Base-by-base conservation (phyloP, 2,888 invertebrate genomes). In the Coenonympha glycerion region DNA sequence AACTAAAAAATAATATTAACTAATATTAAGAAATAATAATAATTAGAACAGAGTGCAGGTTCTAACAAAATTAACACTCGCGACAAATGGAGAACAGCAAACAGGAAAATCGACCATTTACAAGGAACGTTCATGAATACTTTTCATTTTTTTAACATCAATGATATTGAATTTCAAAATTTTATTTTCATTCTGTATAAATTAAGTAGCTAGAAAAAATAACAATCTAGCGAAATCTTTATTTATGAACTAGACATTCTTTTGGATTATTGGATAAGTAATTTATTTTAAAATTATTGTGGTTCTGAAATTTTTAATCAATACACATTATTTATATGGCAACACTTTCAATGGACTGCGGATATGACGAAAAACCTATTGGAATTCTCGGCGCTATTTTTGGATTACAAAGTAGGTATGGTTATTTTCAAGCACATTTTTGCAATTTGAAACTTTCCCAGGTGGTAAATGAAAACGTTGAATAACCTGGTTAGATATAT, bases 61-160 rank as follows among this genome's bases (percentile, higher is more conserved):
- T 78, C 68, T 69, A 73, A 71, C 68, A 76, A 81, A 84, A 80
- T 79, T 82, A 77, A 65, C 65, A 77, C 78, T 78, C 76, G 80
- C 76, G 73, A 71, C 77, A 78, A 85, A 81, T 77, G 79, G 76
- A 78, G 81, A 76, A 76, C 80, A 73, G 78, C 83, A 78, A 84
- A 87, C 87, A 87, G 87, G 87, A 87, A 87, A 85, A 84, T 79
- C 85, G 79, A 80, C 79, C 79, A 84, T 86, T 83, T 81, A 72
- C 71, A 74, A 76, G 74, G 73, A 71, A 65, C 73, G 82, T 82
- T 80, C 75, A 65, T 59, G 61, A 65, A 65, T 67, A 63, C 58
- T 45, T 49, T 40, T 51, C 33, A 49, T 42, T 52, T 50, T 48
- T 40, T 16, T 33, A 52, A 47, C 42, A 31, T 39, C 11, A 28